Percentiles rank a stretch among this genome's conserved stretches.
Evolutionary conservation across 2,797 vertebrate genomes (phyloP).

Genomic region (Sylvilagus floridanus): DNA sequence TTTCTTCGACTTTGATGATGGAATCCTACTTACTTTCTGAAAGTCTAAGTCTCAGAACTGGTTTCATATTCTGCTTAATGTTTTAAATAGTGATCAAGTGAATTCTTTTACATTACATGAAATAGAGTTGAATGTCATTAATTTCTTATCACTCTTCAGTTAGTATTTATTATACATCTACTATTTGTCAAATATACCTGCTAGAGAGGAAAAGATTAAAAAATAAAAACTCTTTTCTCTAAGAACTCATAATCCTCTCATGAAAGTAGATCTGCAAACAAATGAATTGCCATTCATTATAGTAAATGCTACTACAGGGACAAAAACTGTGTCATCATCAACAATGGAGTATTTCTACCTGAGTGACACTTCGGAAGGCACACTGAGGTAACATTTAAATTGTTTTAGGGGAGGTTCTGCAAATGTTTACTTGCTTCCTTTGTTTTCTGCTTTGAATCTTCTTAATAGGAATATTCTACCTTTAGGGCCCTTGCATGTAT

Average conservation of each 20-base stretch:
- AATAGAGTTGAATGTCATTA: slow-evolving; percentile 40
- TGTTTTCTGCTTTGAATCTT: not conserved
- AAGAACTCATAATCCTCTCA: not conserved
- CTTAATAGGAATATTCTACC: not conserved
- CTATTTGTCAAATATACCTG: slow-evolving; percentile 23
- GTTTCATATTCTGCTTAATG: slow-evolving; percentile 28
- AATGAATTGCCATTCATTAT: not conserved
- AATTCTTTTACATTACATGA: slow-evolving; percentile 31
- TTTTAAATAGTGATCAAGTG: not conserved
- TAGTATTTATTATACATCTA: slow-evolving; percentile 55
- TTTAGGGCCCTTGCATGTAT: not conserved
- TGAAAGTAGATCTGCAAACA: not conserved
- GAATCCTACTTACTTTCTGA: not conserved
- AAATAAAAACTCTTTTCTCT: not conserved
- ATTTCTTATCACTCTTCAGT: not conserved
- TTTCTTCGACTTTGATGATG: slow-evolving; percentile 1
- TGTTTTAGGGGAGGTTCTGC: not conserved
- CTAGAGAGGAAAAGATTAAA: slow-evolving; percentile 17
- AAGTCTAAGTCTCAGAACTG: slow-evolving; percentile 38
- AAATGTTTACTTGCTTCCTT: not conserved
- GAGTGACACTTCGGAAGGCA: not conserved
- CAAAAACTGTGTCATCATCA: not conserved
- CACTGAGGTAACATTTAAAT: not conserved
- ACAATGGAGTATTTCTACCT: not conserved
- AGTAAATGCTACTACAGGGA: not conserved